These are phyloP conservation scores for Armadillidium nasatum DNA, from an alignment of 1,140 invertebrate genomes.

Conservation along the genomic window DNA sequence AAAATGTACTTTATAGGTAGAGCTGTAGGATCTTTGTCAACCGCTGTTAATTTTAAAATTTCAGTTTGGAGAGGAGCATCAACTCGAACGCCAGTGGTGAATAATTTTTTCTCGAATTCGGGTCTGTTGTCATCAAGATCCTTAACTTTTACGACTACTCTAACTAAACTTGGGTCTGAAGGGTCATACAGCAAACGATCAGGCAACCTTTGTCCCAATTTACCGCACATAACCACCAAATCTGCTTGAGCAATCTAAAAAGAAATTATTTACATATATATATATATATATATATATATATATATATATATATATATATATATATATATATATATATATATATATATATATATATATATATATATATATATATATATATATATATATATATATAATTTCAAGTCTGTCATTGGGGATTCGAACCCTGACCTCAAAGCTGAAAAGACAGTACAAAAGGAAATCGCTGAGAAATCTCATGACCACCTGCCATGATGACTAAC, in stretches of 20 bases:
- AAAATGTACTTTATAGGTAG: slow-evolving; percentile 52
- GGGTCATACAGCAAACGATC: slow-evolving; percentile 30
- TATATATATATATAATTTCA: too few species aligned
- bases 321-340: too few species aligned
- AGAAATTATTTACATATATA: too few species aligned
- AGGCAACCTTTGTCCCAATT: slow-evolving; percentile 32
- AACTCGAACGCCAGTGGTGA: slow-evolving; percentile 58
- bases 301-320: too few species aligned
- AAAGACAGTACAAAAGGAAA: too few species aligned
- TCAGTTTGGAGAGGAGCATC: slow-evolving; percentile 69
- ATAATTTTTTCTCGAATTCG: slow-evolving; percentile 28
- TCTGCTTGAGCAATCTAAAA: slow-evolving; percentile 28
- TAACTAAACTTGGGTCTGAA: slow-evolving; percentile 31
- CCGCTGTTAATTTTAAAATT: slow-evolving; percentile 62
- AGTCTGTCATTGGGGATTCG: too few species aligned
- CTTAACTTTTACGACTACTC: slow-evolving; percentile 27
- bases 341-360: too few species aligned
- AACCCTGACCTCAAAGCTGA: too few species aligned
- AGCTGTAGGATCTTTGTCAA: slow-evolving; percentile 63
- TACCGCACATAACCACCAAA: slow-evolving; percentile 37
- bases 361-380: too few species aligned
- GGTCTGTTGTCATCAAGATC: slow-evolving; percentile 45
- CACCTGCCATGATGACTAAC: too few species aligned
- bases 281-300: too few species aligned
- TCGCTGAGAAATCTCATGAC: too few species aligned